phyloP scores from a whole-genome alignment of 2,113 vertebrate genomes.

The Albula glossodonta region DNA sequence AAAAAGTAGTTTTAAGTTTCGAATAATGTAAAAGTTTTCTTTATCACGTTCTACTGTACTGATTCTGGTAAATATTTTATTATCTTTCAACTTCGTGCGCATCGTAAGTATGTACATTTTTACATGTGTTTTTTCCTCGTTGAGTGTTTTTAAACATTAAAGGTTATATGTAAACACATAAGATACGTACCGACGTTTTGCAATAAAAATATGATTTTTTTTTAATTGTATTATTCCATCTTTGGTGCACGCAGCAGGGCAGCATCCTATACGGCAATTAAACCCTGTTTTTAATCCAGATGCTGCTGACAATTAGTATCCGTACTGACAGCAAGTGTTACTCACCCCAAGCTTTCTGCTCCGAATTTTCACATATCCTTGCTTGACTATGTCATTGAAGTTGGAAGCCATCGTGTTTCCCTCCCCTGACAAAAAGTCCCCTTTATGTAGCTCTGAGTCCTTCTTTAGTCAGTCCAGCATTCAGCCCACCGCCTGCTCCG shows the following conservation, averaged over 20 bases:
- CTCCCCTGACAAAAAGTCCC: conserved; percentile 37
- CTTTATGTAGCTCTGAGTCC: conserved; percentile 28
- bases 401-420: conserved; percentile 89
- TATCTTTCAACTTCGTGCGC: neutral
- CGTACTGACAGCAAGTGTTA: conserved; percentile 50
- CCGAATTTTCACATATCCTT: conserved; percentile 96
- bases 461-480: conserved; percentile 51
- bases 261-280: neutral
- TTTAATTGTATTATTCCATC: neutral
- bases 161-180: neutral
- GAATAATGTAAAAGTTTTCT: neutral
- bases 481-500: conserved; percentile 59
- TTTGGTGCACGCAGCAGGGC: neutral
- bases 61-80: neutral
- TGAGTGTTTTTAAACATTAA: neutral
- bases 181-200: neutral
- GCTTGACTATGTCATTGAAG: conserved; percentile 99
- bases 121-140: neutral
- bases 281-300: conserved; percentile 5
- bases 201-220: neutral
- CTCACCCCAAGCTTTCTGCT: conserved; percentile 99
- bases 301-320: conserved; percentile 3
- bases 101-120: neutral
- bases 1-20: neutral
- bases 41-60: neutral